A percentile compares a stretch with the other conserved stretches of the same genome.
These are phyloP conservation scores for Muscidifurax raptorellus DNA, from an alignment of 1,140 invertebrate genomes.

Conservation along the genomic window DNA sequence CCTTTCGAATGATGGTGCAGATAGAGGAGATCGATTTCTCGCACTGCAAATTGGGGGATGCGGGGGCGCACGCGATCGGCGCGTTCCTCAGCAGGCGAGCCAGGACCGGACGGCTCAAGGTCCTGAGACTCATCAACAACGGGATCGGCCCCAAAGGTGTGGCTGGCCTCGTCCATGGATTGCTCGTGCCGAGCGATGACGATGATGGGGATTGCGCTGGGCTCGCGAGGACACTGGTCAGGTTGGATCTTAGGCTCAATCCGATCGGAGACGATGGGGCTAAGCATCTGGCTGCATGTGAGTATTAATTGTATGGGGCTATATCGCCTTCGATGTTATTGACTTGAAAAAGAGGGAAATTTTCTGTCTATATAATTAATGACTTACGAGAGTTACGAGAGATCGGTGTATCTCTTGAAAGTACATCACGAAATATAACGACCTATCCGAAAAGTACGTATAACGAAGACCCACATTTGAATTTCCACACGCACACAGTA, in stretches of 20 bases:
- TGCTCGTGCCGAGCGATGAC: constrained; percentile 52
- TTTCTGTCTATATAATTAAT: too few species aligned
- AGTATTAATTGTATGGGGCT: constrained; percentile 44
- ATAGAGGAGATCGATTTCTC: constrained; percentile 69
- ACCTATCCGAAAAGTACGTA: too few species aligned
- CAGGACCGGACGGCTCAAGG: neutral
- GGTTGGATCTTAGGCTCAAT: constrained; percentile 67
- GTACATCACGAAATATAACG: too few species aligned
- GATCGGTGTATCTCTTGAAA: too few species aligned
- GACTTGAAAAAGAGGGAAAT: too few species aligned
- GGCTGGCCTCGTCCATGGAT: constrained; percentile 64
- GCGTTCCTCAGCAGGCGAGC: constrained; percentile 58
- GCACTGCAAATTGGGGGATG: constrained; percentile 67
- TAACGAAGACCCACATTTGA: too few species aligned
- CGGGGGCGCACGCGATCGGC: constrained; percentile 65
- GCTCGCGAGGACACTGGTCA: neutral
- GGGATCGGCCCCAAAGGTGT: constrained; percentile 65
- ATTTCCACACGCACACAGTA: constrained; percentile 56
- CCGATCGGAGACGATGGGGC: constrained; percentile 63
- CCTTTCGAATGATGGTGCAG: constrained; percentile 48
- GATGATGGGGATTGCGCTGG: neutral
- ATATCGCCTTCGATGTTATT: too few species aligned
- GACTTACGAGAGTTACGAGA: too few species aligned
- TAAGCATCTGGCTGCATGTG: constrained; percentile 64
- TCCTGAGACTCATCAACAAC: constrained; percentile 66